phyloP scores from a whole-genome alignment of 2,888 invertebrate genomes.

The Amphipyra berbera region DNA sequence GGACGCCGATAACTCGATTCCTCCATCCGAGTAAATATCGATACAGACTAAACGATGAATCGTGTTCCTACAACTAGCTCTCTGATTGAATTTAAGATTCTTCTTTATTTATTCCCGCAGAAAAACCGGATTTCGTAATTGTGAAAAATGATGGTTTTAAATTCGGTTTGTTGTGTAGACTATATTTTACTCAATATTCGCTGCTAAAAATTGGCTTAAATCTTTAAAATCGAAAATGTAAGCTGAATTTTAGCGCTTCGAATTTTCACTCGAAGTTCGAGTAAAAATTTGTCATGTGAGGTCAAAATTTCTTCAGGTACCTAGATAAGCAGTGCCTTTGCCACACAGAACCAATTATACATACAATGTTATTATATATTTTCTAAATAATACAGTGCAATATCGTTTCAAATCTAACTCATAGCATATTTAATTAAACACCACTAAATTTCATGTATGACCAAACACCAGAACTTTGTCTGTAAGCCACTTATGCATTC shows the following conservation, averaged over 20 bases:
- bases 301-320: too few relatives aligned
- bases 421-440: not conserved
- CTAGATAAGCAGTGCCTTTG: too few relatives aligned
- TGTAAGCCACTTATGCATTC: conserved; percentile 42
- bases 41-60: conserved; percentile 46
- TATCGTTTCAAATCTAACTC: too few relatives aligned
- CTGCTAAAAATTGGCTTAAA: too few relatives aligned
- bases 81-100: conserved; percentile 44
- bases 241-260: too few relatives aligned
- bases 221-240: too few relatives aligned
- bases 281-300: too few relatives aligned
- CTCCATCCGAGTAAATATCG: conserved; percentile 50
- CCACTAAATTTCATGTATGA: conserved; percentile 27
- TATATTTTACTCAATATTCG: not conserved
- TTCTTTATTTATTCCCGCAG: conserved; percentile 29
- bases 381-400: too few relatives aligned
- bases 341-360: too few relatives aligned
- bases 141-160: conserved; percentile 16
- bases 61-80: conserved; percentile 39
- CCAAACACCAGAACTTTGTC: conserved; percentile 22
- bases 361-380: too few relatives aligned
- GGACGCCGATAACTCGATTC: conserved; percentile 50
- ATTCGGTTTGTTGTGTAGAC: not conserved
- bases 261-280: too few relatives aligned
- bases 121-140: conserved; percentile 29